These are phyloP conservation scores for Potorous gilbertii DNA, from an alignment of 2,797 vertebrate genomes.

Conservation along the genomic window DNA sequence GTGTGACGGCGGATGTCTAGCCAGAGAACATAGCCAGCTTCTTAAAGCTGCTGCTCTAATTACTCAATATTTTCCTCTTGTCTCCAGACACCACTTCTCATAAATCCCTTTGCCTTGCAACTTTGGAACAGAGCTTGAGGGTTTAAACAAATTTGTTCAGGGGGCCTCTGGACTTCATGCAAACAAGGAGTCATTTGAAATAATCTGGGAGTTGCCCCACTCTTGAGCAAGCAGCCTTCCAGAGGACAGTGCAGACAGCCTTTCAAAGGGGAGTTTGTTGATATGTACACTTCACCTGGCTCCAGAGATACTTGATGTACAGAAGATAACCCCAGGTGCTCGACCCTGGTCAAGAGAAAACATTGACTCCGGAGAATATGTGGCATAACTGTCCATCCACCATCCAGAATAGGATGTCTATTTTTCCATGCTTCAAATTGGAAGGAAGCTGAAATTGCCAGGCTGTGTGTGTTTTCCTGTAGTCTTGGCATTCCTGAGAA, in stretches of 20 bases:
- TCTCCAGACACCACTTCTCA: conserved; percentile 75
- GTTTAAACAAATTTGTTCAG: conserved; percentile 64
- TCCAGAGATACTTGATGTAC: conserved; percentile 27
- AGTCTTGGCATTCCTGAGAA: neutral
- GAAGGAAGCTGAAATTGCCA: conserved; percentile 35
- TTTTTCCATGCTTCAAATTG: conserved; percentile 54
- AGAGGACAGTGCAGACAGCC: conserved; percentile 51
- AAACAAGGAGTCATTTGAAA: conserved; percentile 80
- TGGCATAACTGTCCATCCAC: neutral
- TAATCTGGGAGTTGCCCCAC: conserved; percentile 28
- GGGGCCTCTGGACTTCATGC: conserved; percentile 43
- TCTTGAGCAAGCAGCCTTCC: conserved; percentile 51
- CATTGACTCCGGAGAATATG: conserved; percentile 12
- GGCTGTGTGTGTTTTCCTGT: conserved; percentile 21
- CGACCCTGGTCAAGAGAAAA: conserved; percentile 40
- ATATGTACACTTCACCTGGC: conserved; percentile 51
- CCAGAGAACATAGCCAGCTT: conserved; percentile 69
- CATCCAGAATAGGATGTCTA: conserved; percentile 53
- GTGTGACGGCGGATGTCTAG: conserved; percentile 46
- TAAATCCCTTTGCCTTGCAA: conserved; percentile 75
- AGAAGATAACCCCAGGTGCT: conserved; percentile 50
- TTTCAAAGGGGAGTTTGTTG: conserved; percentile 68
- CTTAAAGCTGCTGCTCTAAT: conserved; percentile 69
- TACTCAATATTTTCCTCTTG: conserved; percentile 82
- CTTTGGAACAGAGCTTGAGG: conserved; percentile 41